A percentile compares a stretch with the other conserved stretches of the same genome.
phyloP scores from a whole-genome alignment of 2,888 invertebrate genomes.

The Luperina nickerlii region DNA sequence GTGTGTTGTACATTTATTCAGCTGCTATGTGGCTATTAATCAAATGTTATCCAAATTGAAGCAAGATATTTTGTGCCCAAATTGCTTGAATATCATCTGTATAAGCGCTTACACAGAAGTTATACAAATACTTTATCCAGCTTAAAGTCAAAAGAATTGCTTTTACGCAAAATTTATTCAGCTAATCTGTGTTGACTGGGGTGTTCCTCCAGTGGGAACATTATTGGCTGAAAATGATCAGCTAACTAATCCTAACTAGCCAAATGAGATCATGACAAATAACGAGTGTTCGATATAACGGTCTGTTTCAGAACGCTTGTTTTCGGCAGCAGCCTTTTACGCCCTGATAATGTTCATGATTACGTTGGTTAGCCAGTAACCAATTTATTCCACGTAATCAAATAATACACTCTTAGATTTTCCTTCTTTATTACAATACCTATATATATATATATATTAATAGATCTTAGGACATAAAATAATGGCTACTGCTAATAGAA shows the following conservation, averaged over 20 bases:
- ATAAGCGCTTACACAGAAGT: too few relatives aligned
- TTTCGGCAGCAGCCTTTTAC: conserved; percentile 22
- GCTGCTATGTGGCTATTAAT: too few relatives aligned
- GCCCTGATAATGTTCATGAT: conserved; percentile 35
- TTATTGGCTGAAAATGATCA: background rate
- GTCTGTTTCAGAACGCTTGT: conserved; percentile 16
- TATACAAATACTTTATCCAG: too few relatives aligned
- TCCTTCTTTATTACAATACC: conserved; percentile 19
- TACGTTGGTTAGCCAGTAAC: background rate
- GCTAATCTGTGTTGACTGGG: too few relatives aligned
- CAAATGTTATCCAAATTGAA: too few relatives aligned
- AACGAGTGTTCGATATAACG: background rate
- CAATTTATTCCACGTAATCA: conserved; percentile 11
- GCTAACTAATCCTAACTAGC: background rate
- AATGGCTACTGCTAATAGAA: background rate
- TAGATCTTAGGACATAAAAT: conserved; percentile 28
- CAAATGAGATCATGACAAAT: conserved; percentile 1
- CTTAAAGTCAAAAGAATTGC: too few relatives aligned
- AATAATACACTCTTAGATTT: conserved; percentile 1
- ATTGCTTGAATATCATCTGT: too few relatives aligned
- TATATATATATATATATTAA: too few relatives aligned
- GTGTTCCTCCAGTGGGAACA: background rate
- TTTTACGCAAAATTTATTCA: too few relatives aligned
- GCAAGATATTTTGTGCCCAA: too few relatives aligned
- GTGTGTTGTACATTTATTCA: too few relatives aligned